phyloP scores from a whole-genome alignment of 2,888 invertebrate species.

The Maniola hyperantus region DNA sequence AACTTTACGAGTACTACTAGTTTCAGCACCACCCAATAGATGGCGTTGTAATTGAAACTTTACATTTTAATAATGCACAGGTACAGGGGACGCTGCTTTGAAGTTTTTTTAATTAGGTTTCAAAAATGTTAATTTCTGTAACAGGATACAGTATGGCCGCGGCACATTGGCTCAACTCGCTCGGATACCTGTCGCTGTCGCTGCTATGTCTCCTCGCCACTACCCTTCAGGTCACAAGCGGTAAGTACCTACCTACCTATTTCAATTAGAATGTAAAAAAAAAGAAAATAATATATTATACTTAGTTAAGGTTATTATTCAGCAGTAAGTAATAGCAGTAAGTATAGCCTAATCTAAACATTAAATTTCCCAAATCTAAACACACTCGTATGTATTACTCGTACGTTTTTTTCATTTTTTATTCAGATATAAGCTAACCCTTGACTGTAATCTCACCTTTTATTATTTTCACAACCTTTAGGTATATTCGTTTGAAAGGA shows the following conservation, averaged over 20 bases:
- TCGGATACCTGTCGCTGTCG: slow-evolving; percentile 89
- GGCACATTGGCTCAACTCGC: slow-evolving; percentile 91
- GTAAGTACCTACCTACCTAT: slow-evolving; percentile 73
- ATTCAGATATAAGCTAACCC: too few species aligned
- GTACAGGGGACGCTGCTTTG: neutral
- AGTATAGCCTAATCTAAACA: too few species aligned
- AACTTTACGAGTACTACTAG: slow-evolving; percentile 31
- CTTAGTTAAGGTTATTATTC: too few species aligned
- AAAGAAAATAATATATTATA: too few species aligned
- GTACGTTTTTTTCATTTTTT: too few species aligned
- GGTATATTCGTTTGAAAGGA: too few species aligned
- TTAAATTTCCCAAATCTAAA: too few species aligned
- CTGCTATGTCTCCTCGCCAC: slow-evolving; percentile 88
- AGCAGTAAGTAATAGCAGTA: too few species aligned
- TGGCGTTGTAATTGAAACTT: slow-evolving; percentile 49
- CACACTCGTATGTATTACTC: too few species aligned
- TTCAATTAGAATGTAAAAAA: too few species aligned
- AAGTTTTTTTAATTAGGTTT: neutral
- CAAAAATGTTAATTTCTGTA: neutral
- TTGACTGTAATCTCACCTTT: too few species aligned
- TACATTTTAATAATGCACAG: neutral
- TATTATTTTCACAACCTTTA: too few species aligned
- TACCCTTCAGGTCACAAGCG: slow-evolving; percentile 89
- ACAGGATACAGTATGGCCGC: slow-evolving; percentile 92
- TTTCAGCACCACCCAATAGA: slow-evolving; percentile 51